Base-by-base conservation (phyloP, 1,140 invertebrate genomes). In the Zophobas morio region DNA sequence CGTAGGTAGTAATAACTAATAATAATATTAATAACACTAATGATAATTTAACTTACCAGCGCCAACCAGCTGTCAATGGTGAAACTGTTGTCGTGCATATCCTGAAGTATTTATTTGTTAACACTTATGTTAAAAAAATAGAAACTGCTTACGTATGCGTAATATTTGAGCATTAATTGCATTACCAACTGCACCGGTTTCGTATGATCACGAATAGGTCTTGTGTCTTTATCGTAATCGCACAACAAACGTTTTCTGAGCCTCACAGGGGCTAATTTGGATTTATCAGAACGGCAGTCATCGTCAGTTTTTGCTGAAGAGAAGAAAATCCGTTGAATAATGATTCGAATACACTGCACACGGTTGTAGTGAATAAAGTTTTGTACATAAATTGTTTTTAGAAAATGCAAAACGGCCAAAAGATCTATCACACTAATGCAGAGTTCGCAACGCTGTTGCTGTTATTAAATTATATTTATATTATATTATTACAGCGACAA, bases 231-330 rank as follows among this genome's bases (percentile, higher is more conserved):
- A 73, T 90, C 89, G 78, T 91, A 91, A 46, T 88, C 86, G 57
- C 87, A 88, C 37, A 90, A 85, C 0, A 91, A 76, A 70, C 87
- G 84, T 3, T 82, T 81, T 80, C 87, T 89, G 35, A 91, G 80
- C 46, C 75, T 70, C n/a, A 60, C 63, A 0, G 47, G 51, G 2
- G 81, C 71, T 1, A 66, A 33, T 32, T 66, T 37, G 20, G 60
- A 66, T 66, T 66, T 66, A 39, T 66, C 60, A n/a, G 37, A 42
- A 20, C n/a, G 2, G 20, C 60, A 66, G n/a, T 60, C 56, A 8
- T 60, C 56, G 20, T 32, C 20, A 42, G 37, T 8, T 33, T 3
- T 39, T 66, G 35, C 32, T 33, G 2, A 53, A 53, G 5, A 53
- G 49, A 53, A 53, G 2, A 20, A 53, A 32, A 35, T 2, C 6